Conservation (phyloP, 1,140 invertebrate genomes). For the Mamestra configurata region DNA sequence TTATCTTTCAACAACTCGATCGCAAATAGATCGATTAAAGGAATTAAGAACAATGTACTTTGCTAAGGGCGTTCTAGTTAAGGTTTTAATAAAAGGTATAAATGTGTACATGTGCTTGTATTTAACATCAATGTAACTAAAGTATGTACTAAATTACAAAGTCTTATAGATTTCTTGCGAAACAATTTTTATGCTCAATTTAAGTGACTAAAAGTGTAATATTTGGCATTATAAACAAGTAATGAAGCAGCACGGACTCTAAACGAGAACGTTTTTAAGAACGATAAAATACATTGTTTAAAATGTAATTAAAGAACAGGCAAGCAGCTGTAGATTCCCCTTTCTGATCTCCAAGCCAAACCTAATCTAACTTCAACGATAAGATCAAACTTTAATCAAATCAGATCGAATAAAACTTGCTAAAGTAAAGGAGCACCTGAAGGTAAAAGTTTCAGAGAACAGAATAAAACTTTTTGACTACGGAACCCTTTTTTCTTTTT, state of each 20-base stretch:
- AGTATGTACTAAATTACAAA: not conserved
- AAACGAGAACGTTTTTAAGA: no score
- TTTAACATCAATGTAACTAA: not conserved
- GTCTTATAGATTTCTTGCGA: not conserved
- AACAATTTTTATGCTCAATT: not conserved
- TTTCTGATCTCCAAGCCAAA: no score
- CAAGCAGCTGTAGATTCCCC: no score
- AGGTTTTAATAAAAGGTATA: not conserved
- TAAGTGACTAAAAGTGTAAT: no score
- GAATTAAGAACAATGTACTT: slow-evolving; percentile 11
- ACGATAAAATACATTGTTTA: not conserved
- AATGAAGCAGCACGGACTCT: no score
- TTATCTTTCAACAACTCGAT: not conserved
- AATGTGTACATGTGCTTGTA: not conserved
- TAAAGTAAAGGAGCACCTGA: not conserved
- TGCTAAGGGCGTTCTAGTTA: not conserved
- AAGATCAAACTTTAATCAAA: not conserved
- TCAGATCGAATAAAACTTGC: not conserved
- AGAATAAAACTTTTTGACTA: slow-evolving; percentile 4
- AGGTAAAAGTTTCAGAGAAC: not conserved
- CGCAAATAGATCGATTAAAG: slow-evolving; percentile 17
- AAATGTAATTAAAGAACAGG: not conserved
- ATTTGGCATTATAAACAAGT: not conserved
- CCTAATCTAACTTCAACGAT: not conserved
- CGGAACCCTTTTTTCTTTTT: no score